phyloP scores from a whole-genome alignment of 2,113 vertebrate species.

The Panthera tigris region DNA sequence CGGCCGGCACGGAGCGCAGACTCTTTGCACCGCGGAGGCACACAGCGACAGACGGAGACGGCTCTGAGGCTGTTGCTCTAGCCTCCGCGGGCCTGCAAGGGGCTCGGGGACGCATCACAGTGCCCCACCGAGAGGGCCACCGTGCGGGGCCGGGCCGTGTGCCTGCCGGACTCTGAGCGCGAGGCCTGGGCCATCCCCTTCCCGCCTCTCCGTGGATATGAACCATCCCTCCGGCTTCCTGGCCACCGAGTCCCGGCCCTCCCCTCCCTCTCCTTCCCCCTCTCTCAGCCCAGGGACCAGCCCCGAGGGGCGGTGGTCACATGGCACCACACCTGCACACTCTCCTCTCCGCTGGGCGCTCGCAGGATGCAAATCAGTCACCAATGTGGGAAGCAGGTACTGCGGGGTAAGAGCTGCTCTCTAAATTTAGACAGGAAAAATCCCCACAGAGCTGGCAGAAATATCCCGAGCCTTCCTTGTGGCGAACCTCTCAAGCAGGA shows the following conservation, averaged over 20 bases:
- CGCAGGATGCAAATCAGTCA: slow-evolving; percentile 2
- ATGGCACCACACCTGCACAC: not conserved
- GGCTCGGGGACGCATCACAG: not conserved
- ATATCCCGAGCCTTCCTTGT: slow-evolving; percentile 27
- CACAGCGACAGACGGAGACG: not conserved
- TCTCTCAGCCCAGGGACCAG: not conserved
- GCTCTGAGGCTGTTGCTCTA: not conserved
- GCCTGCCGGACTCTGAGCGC: not conserved
- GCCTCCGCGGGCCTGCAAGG: not conserved
- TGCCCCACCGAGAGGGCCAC: not conserved
- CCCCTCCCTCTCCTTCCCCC: not conserved
- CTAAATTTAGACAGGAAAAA: slow-evolving; percentile 56
- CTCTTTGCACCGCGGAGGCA: not conserved
- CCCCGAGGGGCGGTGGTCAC: not conserved
- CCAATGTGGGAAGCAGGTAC: slow-evolving; percentile 61
- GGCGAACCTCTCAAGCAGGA: not conserved
- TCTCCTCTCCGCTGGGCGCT: not conserved
- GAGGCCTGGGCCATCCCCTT: not conserved
- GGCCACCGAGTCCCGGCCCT: not conserved
- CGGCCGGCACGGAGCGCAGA: rapidly evolving
- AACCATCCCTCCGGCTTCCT: not conserved
- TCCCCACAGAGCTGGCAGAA: slow-evolving; percentile 53
- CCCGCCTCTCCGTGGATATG: rapidly evolving
- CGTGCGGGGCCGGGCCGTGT: not conserved
- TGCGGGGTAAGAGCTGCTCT: slow-evolving; percentile 37